Evolutionary conservation across 2,888 invertebrate species (phyloP).

Genomic region (Netelia melanura): DNA sequence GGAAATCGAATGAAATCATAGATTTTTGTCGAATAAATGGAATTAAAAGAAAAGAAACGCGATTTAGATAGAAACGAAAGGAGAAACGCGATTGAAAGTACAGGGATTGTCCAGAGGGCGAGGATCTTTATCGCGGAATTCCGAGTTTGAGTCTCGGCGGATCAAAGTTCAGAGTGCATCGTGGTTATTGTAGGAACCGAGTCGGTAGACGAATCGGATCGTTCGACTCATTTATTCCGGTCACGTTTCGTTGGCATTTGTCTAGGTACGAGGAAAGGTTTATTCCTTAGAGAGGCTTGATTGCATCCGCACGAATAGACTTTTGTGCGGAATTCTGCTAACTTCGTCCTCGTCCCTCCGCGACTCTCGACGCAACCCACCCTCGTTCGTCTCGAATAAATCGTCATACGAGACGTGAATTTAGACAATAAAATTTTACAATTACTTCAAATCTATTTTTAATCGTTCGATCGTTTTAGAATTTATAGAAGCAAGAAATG

Average conservation of each 20-base stretch:
- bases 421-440: neutral
- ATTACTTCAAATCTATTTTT: neutral
- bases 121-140: no score
- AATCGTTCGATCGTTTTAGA: no score
- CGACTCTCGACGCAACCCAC: no score
- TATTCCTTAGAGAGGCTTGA: slow-evolving; percentile 22
- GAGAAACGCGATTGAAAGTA: no score
- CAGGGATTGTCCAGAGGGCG: neutral
- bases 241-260: slow-evolving; percentile 50
- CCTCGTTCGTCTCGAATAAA: neutral
- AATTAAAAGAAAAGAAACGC: no score
- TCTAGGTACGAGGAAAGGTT: slow-evolving; percentile 30
- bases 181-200: slow-evolving; percentile 15
- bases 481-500: no score
- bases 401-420: neutral
- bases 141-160: neutral
- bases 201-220: slow-evolving; percentile 15
- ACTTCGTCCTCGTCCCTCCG: neutral
- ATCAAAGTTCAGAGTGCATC: slow-evolving; percentile 51
- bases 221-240: slow-evolving; percentile 42
- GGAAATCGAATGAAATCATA: no score
- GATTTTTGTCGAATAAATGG: no score
- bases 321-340: slow-evolving; percentile 2
- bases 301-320: slow-evolving; percentile 37
- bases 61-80: no score